Conservation (phyloP, 2,113 vertebrate genomes). For the Phrynosoma platyrhinos region DNA sequence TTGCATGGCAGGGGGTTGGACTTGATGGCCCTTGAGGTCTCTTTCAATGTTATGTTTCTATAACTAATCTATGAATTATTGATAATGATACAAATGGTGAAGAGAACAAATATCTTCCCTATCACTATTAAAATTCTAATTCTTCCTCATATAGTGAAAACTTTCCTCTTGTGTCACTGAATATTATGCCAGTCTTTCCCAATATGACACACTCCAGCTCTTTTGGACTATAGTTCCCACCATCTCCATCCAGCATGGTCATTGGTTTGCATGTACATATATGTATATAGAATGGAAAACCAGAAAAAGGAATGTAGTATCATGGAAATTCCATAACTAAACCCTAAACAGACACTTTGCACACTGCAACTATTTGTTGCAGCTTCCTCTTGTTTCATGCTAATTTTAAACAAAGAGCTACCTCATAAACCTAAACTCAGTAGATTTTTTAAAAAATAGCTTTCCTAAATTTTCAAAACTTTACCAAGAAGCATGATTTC, state of each 20-base stretch:
- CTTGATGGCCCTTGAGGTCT: too few species aligned
- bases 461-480: not conserved
- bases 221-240: not conserved
- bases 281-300: not conserved
- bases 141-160: too few species aligned
- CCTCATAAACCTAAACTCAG: not conserved
- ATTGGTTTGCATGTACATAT: not conserved
- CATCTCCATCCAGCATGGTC: not conserved
- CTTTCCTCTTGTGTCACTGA: too few species aligned
- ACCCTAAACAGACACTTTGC: not conserved
- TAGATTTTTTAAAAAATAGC: not conserved
- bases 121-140: too few species aligned
- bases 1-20: too few species aligned
- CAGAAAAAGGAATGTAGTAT: not conserved
- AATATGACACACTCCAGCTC: not conserved
- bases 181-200: too few species aligned
- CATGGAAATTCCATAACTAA: not conserved
- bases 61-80: too few species aligned
- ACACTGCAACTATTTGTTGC: not conserved
- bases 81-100: too few species aligned
- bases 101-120: too few species aligned
- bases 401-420: slow-evolving; percentile 4
- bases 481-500: slow-evolving; percentile 19
- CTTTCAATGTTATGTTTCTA: too few species aligned
- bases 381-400: not conserved